Percentiles rank a stretch among this genome's conserved stretches.
phyloP scores from a whole-genome alignment of 2,113 vertebrate species.

The Calidris pugnax region DNA sequence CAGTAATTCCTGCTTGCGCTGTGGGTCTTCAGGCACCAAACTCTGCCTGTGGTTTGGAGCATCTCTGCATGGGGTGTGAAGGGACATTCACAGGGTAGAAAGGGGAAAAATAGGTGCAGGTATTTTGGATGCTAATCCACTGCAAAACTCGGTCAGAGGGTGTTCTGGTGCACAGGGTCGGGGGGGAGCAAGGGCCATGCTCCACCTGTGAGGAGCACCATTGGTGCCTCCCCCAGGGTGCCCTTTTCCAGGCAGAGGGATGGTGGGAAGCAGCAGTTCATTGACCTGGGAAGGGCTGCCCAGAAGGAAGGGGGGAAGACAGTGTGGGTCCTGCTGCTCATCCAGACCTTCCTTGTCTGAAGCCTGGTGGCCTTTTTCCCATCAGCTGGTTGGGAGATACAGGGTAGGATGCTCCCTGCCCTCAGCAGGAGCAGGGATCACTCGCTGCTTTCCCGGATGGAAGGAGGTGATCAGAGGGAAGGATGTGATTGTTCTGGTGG shows the following conservation, averaged over 20 bases:
- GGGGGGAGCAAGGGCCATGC: neutral
- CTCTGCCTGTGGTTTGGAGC: neutral
- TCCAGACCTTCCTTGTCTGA: neutral
- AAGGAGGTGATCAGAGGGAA: neutral
- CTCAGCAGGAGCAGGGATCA: neutral
- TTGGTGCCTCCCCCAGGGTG: neutral
- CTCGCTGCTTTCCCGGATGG: neutral
- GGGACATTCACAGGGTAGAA: neutral
- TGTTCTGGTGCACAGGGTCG: neutral
- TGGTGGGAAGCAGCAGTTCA: neutral
- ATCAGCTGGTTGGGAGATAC: neutral
- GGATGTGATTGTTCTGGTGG: neutral
- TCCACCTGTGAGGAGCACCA: neutral
- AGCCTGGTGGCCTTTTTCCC: neutral
- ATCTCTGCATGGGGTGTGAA: neutral
- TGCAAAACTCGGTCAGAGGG: neutral
- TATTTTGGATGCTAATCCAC: neutral
- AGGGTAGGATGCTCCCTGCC: neutral
- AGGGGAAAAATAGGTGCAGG: neutral
- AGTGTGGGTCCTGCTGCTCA: rapidly evolving
- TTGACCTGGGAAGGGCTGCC: neutral
- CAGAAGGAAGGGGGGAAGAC: neutral
- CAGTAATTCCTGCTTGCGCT: neutral
- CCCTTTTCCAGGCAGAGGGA: neutral
- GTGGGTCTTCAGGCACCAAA: neutral